These are phyloP conservation scores for Agrochola circellaris DNA, from an alignment of 2,888 invertebrate species.

Conservation along the genomic window DNA sequence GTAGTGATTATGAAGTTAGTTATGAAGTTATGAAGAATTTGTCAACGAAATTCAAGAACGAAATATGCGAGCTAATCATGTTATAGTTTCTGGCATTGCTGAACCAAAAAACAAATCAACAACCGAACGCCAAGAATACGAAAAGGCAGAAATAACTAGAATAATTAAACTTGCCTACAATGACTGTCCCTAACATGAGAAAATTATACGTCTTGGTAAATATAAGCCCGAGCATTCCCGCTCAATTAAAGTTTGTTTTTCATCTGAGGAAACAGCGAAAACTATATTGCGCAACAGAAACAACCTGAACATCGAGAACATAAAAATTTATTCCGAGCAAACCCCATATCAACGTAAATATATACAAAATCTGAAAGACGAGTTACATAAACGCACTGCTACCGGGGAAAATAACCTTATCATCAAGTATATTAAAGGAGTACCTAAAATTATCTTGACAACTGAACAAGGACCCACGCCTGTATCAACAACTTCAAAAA, in stretches of 20 bases:
- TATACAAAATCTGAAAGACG: conserved; percentile 14
- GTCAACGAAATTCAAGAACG: too few relatives aligned
- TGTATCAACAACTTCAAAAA: conserved; percentile 17
- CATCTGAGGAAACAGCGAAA: conserved; percentile 13
- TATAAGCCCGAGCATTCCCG: conserved; percentile 17
- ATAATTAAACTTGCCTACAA: neutral
- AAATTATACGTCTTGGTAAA: conserved; percentile 32
- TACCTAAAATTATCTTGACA: conserved; percentile 24
- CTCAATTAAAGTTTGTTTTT: conserved; percentile 30
- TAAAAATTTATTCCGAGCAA: too few relatives aligned
- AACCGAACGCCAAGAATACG: neutral
- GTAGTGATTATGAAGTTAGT: too few relatives aligned
- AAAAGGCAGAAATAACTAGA: neutral
- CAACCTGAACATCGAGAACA: too few relatives aligned
- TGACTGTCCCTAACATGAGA: conserved; percentile 10
- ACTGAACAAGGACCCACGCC: neutral
- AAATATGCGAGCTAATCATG: neutral
- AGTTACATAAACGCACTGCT: too few relatives aligned
- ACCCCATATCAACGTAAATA: neutral
- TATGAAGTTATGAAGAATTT: neutral
- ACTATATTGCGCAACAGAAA: neutral
- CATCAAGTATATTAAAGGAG: conserved; percentile 34
- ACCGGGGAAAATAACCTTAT: conserved; percentile 9
- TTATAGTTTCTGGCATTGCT: neutral
- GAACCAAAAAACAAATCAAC: neutral